Percentiles rank a stretch among this genome's conserved stretches.
Evolutionary conservation across 2,113 vertebrate genomes (phyloP).

Genomic region (Taxidea taxus): DNA sequence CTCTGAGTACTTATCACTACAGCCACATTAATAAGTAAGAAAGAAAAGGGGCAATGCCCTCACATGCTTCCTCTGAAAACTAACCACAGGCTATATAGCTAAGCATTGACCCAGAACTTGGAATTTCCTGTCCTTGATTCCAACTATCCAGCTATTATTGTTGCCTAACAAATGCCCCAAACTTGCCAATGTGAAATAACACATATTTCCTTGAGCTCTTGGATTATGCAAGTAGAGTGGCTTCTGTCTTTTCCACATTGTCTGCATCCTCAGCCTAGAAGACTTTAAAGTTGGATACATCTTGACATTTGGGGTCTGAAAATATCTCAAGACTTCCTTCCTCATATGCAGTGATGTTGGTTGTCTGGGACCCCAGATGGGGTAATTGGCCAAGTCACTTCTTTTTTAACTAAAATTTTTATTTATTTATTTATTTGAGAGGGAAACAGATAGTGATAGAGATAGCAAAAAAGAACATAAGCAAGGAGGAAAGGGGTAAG

Average conservation of each 20-base stretch:
- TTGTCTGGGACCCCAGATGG: not conserved
- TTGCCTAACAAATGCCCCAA: not conserved
- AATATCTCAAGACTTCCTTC: not conserved
- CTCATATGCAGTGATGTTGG: accelerated
- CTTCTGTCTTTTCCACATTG: not conserved
- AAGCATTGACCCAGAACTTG: not conserved
- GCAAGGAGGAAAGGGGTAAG: too few relatives aligned
- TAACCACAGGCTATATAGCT: not conserved
- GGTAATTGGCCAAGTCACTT: not conserved
- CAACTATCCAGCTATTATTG: not conserved
- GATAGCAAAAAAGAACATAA: too few relatives aligned
- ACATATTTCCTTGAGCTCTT: not conserved
- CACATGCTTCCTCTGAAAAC: not conserved
- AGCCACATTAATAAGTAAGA: not conserved
- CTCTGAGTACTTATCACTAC: too few relatives aligned
- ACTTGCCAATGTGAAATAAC: not conserved
- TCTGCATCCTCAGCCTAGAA: not conserved
- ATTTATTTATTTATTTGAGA: too few relatives aligned
- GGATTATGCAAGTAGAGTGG: not conserved
- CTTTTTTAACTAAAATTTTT: too few relatives aligned
- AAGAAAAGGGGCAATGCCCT: not conserved
- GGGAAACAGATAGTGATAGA: too few relatives aligned
- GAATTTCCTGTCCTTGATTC: not conserved
- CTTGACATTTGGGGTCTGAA: not conserved
- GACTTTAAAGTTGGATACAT: not conserved